Evolutionary conservation across 2,797 vertebrate species (phyloP).

Genomic region (Sebastes minor): DNA sequence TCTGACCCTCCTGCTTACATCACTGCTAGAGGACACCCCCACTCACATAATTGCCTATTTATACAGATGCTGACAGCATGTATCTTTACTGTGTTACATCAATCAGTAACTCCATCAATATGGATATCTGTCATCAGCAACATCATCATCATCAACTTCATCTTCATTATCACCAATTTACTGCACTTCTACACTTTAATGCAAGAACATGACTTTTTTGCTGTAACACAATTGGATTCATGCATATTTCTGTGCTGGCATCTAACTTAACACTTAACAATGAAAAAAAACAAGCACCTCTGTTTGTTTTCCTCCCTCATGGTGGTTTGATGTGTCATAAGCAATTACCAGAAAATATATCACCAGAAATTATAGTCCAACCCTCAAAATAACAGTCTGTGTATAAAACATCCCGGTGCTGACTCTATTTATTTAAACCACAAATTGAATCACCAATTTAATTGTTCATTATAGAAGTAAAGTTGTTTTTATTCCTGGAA

Average conservation of each 20-base stretch:
- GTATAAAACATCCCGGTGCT: not conserved
- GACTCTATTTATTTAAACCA: not conserved
- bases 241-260: not conserved
- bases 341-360: not conserved
- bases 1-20: not conserved
- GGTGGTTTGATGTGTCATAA: not conserved
- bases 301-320: not conserved
- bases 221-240: no score
- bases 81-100: not conserved
- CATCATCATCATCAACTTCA: not conserved
- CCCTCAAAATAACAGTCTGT: not conserved
- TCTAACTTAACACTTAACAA: not conserved
- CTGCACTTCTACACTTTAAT: not conserved
- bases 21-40: slow-evolving; percentile 4
- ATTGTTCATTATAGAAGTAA: not conserved
- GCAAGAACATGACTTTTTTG: no score
- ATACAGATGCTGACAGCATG: slow-evolving; percentile 19
- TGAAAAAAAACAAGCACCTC: not conserved
- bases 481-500: not conserved
- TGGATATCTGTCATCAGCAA: not conserved
- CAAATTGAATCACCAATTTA: not conserved
- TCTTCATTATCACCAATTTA: no score
- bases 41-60: slow-evolving; percentile 12
- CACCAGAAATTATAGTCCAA: not conserved
- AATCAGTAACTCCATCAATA: not conserved